Percentiles rank a stretch among this genome's conserved stretches.
These are phyloP conservation scores for Drosophila kambysellisi DNA, from an alignment of 2,888 invertebrate genomes.

Conservation along the genomic window DNA sequence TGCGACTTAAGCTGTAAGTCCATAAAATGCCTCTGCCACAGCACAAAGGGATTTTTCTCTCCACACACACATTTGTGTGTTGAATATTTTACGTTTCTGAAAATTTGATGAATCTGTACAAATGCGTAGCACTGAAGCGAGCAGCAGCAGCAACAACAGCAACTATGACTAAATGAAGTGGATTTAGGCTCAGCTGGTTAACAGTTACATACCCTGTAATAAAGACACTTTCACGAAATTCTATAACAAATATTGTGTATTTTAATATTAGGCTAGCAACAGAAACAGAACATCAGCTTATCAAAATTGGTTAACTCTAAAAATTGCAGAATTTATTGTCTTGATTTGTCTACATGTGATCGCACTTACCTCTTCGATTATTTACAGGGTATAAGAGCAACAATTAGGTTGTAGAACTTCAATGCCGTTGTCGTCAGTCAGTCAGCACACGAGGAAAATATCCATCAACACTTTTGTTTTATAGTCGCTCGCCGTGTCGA, in stretches of 20 bases:
- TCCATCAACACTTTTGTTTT: slow-evolving; percentile 82
- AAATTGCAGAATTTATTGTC: not conserved
- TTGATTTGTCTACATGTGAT: not conserved
- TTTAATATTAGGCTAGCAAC: not conserved
- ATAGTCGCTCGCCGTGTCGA: slow-evolving; percentile 51
- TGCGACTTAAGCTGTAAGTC: slow-evolving; percentile 73
- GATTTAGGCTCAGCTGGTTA: not conserved
- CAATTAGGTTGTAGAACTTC: slow-evolving; percentile 50
- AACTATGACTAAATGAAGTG: slow-evolving; percentile 42
- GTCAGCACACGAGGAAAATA: slow-evolving; percentile 77
- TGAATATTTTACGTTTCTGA: slow-evolving; percentile 75
- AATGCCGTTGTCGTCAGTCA: slow-evolving; percentile 70
- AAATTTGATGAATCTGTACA: slow-evolving; percentile 82
- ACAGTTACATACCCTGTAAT: slow-evolving; percentile 33
- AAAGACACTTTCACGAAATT: not conserved
- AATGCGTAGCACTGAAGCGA: slow-evolving; percentile 71
- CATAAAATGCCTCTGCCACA: slow-evolving; percentile 78
- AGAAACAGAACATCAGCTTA: not conserved
- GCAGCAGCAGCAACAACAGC: slow-evolving; percentile 37
- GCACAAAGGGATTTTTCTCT: slow-evolving; percentile 69
- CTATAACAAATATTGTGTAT: not conserved
- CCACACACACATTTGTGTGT: slow-evolving; percentile 31
- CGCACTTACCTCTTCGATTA: not conserved
- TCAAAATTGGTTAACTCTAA: not conserved
- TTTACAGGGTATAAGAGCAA: slow-evolving; percentile 37